phyloP scores from a whole-genome alignment of 2,113 vertebrate species.

The Hypomesus transpacificus region DNA sequence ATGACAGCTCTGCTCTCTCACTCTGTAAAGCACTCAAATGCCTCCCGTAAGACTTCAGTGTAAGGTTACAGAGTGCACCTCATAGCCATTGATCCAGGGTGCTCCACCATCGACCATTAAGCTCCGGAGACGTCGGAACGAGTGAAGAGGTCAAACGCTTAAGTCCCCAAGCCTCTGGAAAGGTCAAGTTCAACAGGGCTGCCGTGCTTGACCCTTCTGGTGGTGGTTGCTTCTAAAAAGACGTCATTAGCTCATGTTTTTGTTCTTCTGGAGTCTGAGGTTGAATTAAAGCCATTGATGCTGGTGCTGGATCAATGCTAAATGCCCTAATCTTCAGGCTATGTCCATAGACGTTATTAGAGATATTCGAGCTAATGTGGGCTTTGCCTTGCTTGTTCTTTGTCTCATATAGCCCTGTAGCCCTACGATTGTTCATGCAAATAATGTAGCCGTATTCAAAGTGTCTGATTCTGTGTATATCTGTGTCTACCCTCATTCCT shows the following conservation, averaged over 20 bases:
- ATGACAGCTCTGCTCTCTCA: too few relatives aligned
- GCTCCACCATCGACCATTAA: constrained; percentile 37
- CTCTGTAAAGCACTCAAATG: too few relatives aligned
- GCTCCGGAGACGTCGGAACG: constrained; percentile 31
- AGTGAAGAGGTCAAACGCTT: constrained; percentile 57
- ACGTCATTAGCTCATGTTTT: constrained; percentile 45
- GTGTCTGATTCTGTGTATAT: not conserved
- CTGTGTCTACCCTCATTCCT: constrained; percentile 6
- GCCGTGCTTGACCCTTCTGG: constrained; percentile 19
- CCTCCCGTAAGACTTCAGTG: too few relatives aligned
- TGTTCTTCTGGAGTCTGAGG: constrained; percentile 36
- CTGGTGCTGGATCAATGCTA: constrained; percentile 37
- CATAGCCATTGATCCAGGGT: constrained; percentile 44
- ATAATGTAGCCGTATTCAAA: not conserved
- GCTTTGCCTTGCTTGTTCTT: not conserved
- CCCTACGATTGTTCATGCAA: not conserved
- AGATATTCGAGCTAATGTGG: too few relatives aligned
- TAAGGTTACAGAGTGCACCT: not conserved
- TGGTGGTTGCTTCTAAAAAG: constrained; percentile 35
- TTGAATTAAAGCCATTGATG: not conserved
- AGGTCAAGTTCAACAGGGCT: constrained; percentile 29
- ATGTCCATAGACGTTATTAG: not conserved
- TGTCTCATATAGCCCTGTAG: not conserved
- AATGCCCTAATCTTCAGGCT: constrained; percentile 19
- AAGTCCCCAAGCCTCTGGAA: constrained; percentile 24